Percentiles rank a stretch among this genome's conserved stretches.
These are phyloP conservation scores for Myopa tessellatipennis DNA, from an alignment of 2,888 invertebrate genomes.

Conservation along the genomic window DNA sequence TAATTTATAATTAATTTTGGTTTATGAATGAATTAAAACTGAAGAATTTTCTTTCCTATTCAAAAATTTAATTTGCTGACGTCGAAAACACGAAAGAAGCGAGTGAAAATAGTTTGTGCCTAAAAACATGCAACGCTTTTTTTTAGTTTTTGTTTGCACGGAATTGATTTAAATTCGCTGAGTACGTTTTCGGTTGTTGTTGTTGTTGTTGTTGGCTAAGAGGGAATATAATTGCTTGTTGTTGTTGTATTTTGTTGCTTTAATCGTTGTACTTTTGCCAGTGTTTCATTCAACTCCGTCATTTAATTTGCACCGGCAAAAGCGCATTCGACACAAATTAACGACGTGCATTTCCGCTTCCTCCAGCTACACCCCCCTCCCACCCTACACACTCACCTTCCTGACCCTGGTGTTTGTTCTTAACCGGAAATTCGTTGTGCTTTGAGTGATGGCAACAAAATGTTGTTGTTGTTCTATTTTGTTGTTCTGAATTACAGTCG, in stretches of 20 bases:
- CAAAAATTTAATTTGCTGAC: too few relatives aligned
- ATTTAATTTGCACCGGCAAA: slow-evolving; percentile 10
- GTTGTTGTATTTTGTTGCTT: slow-evolving; percentile 6
- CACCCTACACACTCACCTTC: background rate
- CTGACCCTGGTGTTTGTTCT: background rate
- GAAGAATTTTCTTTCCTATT: too few relatives aligned
- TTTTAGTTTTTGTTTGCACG: too few relatives aligned
- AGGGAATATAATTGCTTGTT: background rate
- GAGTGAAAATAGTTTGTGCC: too few relatives aligned
- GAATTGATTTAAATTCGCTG: too few relatives aligned
- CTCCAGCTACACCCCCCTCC: background rate
- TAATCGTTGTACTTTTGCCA: slow-evolving; percentile 32
- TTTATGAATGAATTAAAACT: too few relatives aligned
- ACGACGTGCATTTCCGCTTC: slow-evolving; percentile 35
- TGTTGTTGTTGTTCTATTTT: background rate
- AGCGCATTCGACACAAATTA: slow-evolving; percentile 34
- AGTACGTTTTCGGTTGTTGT: too few relatives aligned
- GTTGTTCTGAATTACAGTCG: background rate
- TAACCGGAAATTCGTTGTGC: background rate
- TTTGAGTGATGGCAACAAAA: background rate
- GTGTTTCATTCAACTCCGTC: slow-evolving; percentile 29
- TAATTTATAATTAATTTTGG: too few relatives aligned
- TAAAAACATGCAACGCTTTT: too few relatives aligned
- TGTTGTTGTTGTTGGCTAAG: too few relatives aligned
- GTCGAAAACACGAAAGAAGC: too few relatives aligned